These are phyloP conservation scores for Hemitrygon akajei DNA, from an alignment of 2,797 vertebrate species.

Conservation along the genomic window DNA sequence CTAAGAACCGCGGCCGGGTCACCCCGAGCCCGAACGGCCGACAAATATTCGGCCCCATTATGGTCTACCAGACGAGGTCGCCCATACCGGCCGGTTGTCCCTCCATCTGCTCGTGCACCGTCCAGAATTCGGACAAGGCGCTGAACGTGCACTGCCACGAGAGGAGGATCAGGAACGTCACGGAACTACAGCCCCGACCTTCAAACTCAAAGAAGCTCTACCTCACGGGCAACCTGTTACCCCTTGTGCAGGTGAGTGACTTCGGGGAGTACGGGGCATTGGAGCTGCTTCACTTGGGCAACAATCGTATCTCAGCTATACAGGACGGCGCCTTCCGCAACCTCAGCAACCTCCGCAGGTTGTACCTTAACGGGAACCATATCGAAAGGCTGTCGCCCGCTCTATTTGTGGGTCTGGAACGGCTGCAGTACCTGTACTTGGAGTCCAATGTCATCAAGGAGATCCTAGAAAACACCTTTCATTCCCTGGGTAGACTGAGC, in stretches of 20 bases:
- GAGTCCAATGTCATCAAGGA: conserved; percentile 98
- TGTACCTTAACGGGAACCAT: conserved; percentile 96
- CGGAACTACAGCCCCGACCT: conserved; percentile 82
- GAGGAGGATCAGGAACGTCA: conserved; percentile 85
- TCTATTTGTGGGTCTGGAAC: conserved; percentile 82
- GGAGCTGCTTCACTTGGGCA: conserved; percentile 89
- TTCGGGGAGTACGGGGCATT: conserved; percentile 80
- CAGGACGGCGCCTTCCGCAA: conserved; percentile 92
- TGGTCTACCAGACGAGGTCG: conserved; percentile 96
- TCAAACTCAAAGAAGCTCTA: conserved; percentile 94
- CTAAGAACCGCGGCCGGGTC: conserved; percentile 83
- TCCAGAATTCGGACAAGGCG: conserved; percentile 85
- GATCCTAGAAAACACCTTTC: conserved; percentile 83
- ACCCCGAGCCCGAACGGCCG: conserved; percentile 86
- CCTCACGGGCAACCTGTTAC: conserved; percentile 91
- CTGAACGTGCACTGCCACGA: conserved; percentile 95
- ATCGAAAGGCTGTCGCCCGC: conserved; percentile 82
- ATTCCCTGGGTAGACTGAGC: conserved; percentile 82
- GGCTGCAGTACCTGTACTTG: conserved; percentile 92
- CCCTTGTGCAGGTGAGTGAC: conserved; percentile 79
- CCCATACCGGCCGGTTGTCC: conserved; percentile 85
- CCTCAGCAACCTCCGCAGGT: conserved; percentile 83
- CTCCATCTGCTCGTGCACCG: conserved; percentile 80
- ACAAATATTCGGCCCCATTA: conserved; percentile 92
- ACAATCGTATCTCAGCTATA: conserved; percentile 88